These are phyloP conservation scores for Zapornia atra DNA, from an alignment of 2,113 vertebrate genomes.

Conservation along the genomic window DNA sequence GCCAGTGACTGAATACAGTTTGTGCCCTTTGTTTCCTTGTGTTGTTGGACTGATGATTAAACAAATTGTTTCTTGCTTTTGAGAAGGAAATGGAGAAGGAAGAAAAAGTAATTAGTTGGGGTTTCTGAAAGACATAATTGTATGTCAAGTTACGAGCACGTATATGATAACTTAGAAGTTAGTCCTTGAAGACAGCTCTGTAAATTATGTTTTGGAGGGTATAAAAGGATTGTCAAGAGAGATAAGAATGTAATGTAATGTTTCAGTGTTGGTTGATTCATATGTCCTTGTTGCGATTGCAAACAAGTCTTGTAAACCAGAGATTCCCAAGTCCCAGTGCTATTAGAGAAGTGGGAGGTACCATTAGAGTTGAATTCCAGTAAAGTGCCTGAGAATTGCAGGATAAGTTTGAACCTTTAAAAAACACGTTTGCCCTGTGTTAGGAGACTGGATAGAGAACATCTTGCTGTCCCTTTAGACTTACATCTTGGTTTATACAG, in stretches of 20 bases:
- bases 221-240: background rate
- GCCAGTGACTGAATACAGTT: background rate
- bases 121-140: background rate
- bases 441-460: background rate
- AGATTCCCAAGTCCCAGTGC: accelerated
- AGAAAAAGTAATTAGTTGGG: background rate
- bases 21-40: background rate
- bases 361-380: background rate
- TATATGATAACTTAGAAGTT: background rate
- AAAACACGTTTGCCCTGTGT: background rate
- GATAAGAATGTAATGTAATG: background rate
- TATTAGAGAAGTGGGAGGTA: background rate
- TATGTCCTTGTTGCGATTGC: background rate
- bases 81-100: background rate
- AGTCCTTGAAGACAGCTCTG: background rate
- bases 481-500: background rate
- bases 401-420: background rate
- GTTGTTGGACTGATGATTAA: background rate
- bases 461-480: background rate
- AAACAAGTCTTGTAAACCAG: background rate
- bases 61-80: background rate
- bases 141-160: background rate
- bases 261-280: background rate
- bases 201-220: background rate
- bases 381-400: background rate